Conservation (phyloP, 1,140 invertebrate species). For the Zaprionus taronus region DNA sequence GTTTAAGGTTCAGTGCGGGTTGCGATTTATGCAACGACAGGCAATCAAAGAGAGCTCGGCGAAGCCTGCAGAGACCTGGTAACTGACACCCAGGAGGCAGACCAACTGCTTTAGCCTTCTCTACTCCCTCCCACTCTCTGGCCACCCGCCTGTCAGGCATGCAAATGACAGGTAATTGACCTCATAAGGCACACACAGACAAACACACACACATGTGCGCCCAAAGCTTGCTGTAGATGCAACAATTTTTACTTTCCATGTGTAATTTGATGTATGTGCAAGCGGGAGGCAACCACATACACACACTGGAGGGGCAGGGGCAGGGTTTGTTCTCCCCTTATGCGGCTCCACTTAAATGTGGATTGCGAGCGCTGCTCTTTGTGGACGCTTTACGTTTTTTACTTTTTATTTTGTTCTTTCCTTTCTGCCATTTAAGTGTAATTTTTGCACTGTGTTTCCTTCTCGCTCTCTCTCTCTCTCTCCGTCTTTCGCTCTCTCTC, state of each 20-base stretch:
- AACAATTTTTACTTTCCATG: slow-evolving; percentile 79
- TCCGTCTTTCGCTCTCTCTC: background rate
- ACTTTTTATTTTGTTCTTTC: slow-evolving; percentile 26
- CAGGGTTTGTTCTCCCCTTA: background rate
- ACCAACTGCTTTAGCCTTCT: slow-evolving; percentile 23
- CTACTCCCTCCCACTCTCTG: background rate
- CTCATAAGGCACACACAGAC: slow-evolving; percentile 59
- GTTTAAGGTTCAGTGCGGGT: slow-evolving; percentile 67
- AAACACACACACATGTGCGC: background rate
- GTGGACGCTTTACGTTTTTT: slow-evolving; percentile 32
- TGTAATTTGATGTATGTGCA: slow-evolving; percentile 68
- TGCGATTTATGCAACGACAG: slow-evolving; percentile 45
- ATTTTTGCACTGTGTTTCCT: slow-evolving; percentile 47
- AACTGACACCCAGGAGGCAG: slow-evolving; percentile 67
- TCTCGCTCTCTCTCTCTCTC: background rate
- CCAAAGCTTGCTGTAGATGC: slow-evolving; percentile 45
- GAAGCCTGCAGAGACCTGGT: slow-evolving; percentile 33
- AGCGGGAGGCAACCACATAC: slow-evolving; percentile 3
- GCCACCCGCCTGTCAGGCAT: slow-evolving; percentile 60
- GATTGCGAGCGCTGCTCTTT: slow-evolving; percentile 26
- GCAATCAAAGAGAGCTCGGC: slow-evolving; percentile 36
- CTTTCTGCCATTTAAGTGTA: slow-evolving; percentile 68
- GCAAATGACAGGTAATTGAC: slow-evolving; percentile 82
- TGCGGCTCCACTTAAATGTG: slow-evolving; percentile 16
- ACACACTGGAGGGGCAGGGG: background rate